Percentiles rank a stretch among this genome's conserved stretches.
Evolutionary conservation across 2,888 invertebrate genomes (phyloP).

Genomic region (Drosophila mulleri): DNA sequence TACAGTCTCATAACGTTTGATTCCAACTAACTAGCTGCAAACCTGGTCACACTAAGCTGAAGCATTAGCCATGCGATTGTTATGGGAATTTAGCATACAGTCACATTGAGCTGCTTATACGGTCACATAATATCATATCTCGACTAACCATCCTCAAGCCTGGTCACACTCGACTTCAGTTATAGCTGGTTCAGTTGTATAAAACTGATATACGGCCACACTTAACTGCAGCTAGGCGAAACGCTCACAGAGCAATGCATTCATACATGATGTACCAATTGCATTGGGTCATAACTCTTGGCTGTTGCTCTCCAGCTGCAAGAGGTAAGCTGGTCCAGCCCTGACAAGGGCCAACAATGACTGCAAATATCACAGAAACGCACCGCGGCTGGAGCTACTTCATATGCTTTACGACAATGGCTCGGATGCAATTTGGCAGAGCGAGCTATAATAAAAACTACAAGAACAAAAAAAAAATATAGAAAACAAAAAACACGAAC

Average conservation of each 20-base stretch:
- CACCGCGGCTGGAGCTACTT: constrained; percentile 57
- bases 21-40: neutral
- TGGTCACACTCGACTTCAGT: neutral
- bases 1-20: neutral
- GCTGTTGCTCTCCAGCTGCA: neutral
- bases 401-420: constrained; percentile 75
- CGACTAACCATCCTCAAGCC: neutral
- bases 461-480: neutral
- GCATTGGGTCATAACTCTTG: neutral
- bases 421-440: constrained; percentile 75
- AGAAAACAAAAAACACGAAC: constrained; percentile 27
- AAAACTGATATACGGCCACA: neutral
- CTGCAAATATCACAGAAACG: constrained; percentile 65
- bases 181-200: neutral
- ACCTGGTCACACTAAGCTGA: neutral
- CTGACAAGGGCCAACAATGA: constrained; percentile 32
- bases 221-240: neutral
- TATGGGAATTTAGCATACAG: too few species aligned
- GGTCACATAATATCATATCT: neutral
- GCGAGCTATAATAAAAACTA: constrained; percentile 58
- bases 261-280: neutral
- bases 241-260: neutral
- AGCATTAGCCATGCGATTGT: neutral
- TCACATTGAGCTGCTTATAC: too few species aligned
- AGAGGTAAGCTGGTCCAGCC: constrained; percentile 28